Percentiles rank a stretch among this genome's conserved stretches.
phyloP scores from a whole-genome alignment of 2,113 vertebrate species.

The Oncorhynchus masou region DNA sequence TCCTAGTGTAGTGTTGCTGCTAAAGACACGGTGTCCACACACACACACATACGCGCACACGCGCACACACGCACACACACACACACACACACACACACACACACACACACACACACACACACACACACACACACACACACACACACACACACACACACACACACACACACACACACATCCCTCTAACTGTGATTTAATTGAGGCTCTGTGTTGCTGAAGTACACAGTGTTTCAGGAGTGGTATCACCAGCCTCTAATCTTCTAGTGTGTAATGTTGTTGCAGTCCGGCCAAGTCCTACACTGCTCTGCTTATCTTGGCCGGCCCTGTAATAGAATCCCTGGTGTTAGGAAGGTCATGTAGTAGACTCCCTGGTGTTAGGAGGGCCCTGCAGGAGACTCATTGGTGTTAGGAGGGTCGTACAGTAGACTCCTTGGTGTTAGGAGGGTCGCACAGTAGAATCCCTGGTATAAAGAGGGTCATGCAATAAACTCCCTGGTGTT shows the following conservation, averaged over 20 bases:
- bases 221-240: background rate
- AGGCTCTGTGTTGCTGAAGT: background rate
- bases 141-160: background rate
- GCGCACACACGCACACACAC: too few relatives aligned
- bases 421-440: too few relatives aligned
- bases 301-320: conserved; percentile 19
- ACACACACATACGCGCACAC: background rate
- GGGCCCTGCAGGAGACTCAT: too few relatives aligned
- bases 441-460: too few relatives aligned
- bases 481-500: too few relatives aligned
- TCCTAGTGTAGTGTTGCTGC: background rate
- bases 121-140: background rate
- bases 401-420: too few relatives aligned
- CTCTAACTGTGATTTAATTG: background rate
- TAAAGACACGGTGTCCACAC: background rate
- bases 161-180: background rate
- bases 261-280: conserved; percentile 5
- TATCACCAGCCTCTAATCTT: background rate
- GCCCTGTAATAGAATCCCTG: background rate
- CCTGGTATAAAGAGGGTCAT: too few relatives aligned
- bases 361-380: too few relatives aligned
- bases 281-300: background rate
- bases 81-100: too few relatives aligned
- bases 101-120: background rate
- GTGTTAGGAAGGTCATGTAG: background rate